Percentiles rank a stretch among this genome's conserved stretches.
phyloP scores from a whole-genome alignment of 1,140 invertebrate species.

The Ladona fulva region DNA sequence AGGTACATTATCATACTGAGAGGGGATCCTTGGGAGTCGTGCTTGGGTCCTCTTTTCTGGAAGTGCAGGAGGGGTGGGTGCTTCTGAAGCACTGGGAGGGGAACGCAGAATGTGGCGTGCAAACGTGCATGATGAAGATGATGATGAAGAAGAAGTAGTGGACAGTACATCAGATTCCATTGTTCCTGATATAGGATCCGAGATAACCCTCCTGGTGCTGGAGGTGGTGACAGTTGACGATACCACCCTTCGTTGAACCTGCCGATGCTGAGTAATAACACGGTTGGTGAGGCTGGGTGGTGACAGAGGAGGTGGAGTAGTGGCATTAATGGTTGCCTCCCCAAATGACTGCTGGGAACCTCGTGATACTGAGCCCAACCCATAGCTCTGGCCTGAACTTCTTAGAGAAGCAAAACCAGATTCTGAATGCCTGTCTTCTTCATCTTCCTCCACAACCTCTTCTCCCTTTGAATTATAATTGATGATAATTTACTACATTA shows the following conservation, averaged over 20 bases:
- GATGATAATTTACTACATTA: too few relatives aligned
- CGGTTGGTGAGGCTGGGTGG: neutral
- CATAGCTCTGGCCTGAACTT: neutral
- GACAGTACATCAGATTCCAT: neutral
- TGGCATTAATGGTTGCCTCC: neutral
- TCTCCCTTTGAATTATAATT: neutral
- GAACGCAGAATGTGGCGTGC: neutral
- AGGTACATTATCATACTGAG: conserved; percentile 64
- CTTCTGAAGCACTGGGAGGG: neutral
- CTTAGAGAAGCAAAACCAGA: neutral
- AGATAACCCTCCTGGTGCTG: neutral
- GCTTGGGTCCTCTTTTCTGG: conserved; percentile 49
- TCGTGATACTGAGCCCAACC: neutral
- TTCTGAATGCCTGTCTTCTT: neutral
- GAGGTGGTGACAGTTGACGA: neutral
- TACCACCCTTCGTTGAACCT: neutral
- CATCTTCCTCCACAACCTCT: neutral
- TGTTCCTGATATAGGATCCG: neutral
- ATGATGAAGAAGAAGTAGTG: neutral
- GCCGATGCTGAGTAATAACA: neutral
- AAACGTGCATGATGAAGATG: neutral
- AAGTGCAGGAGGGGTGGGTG: conserved; percentile 43
- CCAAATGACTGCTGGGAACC: neutral
- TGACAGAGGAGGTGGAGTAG: neutral
- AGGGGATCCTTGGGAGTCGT: conserved; percentile 49